phyloP scores from a whole-genome alignment of 2,797 vertebrate species.

The Halcyon chelicuti region DNA sequence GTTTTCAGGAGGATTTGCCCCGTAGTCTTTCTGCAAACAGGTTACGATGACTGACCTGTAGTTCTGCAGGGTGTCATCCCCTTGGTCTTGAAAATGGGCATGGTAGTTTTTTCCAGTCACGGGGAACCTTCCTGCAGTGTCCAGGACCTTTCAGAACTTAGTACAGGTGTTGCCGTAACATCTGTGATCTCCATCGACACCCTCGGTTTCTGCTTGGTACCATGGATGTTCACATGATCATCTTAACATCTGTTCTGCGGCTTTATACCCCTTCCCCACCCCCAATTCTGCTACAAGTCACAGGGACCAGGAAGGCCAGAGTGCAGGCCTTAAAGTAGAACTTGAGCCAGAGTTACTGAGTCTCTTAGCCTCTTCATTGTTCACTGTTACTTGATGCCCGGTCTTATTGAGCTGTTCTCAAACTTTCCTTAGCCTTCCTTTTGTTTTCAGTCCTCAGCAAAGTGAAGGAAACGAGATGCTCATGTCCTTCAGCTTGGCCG shows the following conservation, averaged over 20 bases:
- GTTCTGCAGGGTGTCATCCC: background rate
- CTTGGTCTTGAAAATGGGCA: background rate
- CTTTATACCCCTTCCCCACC: background rate
- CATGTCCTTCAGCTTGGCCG: background rate
- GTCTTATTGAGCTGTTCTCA: background rate
- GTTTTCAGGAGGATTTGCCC: background rate
- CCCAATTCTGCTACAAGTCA: background rate
- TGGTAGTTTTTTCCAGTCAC: background rate
- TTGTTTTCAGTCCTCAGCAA: background rate
- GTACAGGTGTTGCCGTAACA: background rate
- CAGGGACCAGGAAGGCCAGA: background rate
- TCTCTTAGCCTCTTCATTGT: background rate
- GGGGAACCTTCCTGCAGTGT: background rate
- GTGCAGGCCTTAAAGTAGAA: background rate
- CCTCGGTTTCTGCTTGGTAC: background rate
- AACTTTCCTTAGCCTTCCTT: background rate
- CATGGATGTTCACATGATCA: background rate
- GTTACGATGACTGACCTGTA: background rate
- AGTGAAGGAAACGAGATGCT: background rate
- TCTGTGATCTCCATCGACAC: fast-evolving
- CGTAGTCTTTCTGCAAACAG: background rate
- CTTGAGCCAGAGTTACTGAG: background rate
- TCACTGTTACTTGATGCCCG: background rate
- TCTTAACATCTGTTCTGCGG: background rate
- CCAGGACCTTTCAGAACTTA: background rate